phyloP scores from a whole-genome alignment of 2,888 invertebrate genomes.

The Epistrophella euchroma region DNA sequence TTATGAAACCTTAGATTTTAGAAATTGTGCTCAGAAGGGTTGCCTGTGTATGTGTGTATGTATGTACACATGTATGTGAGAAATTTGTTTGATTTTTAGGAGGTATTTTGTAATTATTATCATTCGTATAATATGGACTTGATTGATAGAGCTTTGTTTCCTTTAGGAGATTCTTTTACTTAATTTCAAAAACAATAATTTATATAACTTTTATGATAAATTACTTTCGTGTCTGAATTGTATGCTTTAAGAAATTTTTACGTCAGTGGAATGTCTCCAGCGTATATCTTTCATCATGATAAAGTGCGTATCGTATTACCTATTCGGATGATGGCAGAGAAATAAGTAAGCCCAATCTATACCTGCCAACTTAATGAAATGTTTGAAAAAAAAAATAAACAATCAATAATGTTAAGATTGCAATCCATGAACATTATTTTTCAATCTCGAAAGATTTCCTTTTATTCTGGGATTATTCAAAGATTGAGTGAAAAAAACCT shows the following conservation, averaged over 20 bases:
- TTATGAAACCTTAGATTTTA: constrained; percentile 4
- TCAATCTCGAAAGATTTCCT: neutral
- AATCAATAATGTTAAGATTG: neutral
- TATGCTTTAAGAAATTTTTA: neutral
- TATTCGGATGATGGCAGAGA: neutral
- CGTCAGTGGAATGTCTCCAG: neutral
- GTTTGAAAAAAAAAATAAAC: neutral
- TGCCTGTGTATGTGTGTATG: neutral
- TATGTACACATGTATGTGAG: neutral
- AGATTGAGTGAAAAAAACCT: too few relatives aligned
- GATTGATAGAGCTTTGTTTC: constrained; percentile 33
- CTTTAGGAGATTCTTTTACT: constrained; percentile 5
- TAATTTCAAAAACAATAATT: constrained; percentile 17
- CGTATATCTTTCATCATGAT: neutral
- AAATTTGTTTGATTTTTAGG: neutral
- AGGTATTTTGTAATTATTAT: constrained; percentile 17
- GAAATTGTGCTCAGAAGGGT: constrained; percentile 4
- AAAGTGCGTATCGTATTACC: constrained; percentile 14
- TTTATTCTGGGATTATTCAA: too few relatives aligned
- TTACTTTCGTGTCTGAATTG: constrained; percentile 22
- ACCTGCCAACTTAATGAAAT: neutral
- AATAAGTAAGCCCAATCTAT: neutral
- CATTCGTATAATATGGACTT: constrained; percentile 6
- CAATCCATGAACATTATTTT: neutral
- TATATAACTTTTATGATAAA: constrained; percentile 28